Conservation (phyloP, 1,140 invertebrate genomes). For the Eriocheir sinensis region DNA sequence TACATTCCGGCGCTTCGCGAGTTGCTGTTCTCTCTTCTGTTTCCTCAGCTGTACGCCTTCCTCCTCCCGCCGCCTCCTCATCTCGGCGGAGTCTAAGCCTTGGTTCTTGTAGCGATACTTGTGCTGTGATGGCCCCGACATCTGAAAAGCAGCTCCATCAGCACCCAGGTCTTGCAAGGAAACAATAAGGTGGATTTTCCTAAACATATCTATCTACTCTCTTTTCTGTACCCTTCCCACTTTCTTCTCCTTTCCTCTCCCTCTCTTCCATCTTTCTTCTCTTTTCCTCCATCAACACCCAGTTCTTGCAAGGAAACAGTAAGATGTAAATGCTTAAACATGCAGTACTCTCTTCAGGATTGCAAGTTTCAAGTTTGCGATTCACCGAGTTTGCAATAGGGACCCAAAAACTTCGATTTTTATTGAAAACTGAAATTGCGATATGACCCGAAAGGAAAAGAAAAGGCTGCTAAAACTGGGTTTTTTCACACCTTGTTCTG, state of each 20-base stretch:
- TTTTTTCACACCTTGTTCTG: no score
- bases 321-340: not conserved
- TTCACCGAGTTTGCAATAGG: no score
- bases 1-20: constrained; percentile 96
- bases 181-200: not conserved
- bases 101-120: constrained; percentile 98
- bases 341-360: no score
- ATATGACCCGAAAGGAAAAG: no score
- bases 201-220: not conserved
- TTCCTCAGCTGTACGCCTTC: constrained; percentile 97
- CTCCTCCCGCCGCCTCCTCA: constrained; percentile 95
- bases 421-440: no score
- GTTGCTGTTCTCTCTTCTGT: constrained; percentile 95
- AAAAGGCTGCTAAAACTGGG: no score
- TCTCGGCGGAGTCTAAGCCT: constrained; percentile 94
- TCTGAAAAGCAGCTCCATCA: constrained; percentile 43
- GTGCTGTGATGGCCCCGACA: constrained; percentile 83
- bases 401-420: no score
- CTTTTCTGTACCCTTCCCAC: not conserved
- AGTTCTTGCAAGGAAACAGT: not conserved
- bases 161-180: not conserved
- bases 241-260: not conserved
- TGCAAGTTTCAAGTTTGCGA: no score
- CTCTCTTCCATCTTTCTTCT: not conserved
- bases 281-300: not conserved